phyloP scores from a whole-genome alignment of 1,140 invertebrate species.

The Stenopsyche tienmushanensis region DNA sequence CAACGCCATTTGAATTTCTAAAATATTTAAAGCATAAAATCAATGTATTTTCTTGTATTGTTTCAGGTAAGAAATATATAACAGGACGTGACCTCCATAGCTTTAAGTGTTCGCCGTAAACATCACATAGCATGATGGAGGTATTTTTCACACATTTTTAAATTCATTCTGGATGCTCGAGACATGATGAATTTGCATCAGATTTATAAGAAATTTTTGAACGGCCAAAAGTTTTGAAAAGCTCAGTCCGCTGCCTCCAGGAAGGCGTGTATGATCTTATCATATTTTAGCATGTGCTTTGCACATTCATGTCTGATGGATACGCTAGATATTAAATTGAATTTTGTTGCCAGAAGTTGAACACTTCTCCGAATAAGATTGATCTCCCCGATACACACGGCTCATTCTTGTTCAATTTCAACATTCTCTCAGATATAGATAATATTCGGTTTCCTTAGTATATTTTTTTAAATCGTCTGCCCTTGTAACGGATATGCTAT shows the following conservation, averaged over 20 bases:
- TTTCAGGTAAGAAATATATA: background rate
- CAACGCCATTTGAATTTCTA: background rate
- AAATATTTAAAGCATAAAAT: background rate
- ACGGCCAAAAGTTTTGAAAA: background rate
- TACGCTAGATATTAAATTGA: constrained; percentile 23
- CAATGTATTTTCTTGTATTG: background rate
- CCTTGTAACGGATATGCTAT: background rate
- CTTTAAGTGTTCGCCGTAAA: too few species aligned
- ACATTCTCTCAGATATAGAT: too few species aligned
- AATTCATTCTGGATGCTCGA: too few species aligned
- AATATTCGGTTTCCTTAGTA: too few species aligned
- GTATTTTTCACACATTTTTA: too few species aligned
- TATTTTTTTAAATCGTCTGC: background rate
- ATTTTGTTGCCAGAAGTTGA: constrained; percentile 13
- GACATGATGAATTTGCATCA: too few species aligned
- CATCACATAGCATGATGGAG: background rate
- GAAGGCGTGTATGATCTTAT: constrained; percentile 25
- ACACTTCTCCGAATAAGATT: background rate
- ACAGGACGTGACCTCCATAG: too few species aligned
- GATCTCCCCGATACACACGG: background rate
- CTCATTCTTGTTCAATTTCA: too few species aligned
- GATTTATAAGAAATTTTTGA: background rate
- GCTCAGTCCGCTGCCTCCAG: background rate
- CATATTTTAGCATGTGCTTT: constrained; percentile 30
- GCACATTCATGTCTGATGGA: constrained; percentile 14